Base-by-base conservation (phyloP, 30 jellyfish, hydroid and myxozoan species). In the Turritopsis rubra region DNA sequence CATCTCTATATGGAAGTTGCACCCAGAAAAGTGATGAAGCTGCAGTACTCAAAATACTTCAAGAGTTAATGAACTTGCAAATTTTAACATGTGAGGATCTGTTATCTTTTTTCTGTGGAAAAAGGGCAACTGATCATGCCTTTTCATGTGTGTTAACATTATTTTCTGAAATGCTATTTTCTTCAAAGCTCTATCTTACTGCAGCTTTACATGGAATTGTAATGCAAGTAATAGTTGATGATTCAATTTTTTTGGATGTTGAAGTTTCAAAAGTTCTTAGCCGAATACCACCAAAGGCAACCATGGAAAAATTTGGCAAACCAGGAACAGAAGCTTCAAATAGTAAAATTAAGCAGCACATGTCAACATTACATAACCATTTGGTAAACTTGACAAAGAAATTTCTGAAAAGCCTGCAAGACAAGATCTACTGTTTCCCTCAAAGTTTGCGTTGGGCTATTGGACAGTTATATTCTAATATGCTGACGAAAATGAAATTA, bases 171-270 rank as follows among this genome's bases (percentile, higher is more conserved):
- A 52, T 88, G 81, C 66, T 92, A 22, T 92, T 92, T 71, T 87
- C 98, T 13, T 77, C 98, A 65, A 92, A 87, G 87, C 90, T 92
- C 1, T 92, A 92, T 80, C 90, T 87, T 19, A 92, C 98, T n/a
- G 98, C 98, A 18, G 96, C 98, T 20, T 73, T 92, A 82, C 98
- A 92, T 66, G 98, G 98, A 16, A 77, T 94, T 28, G 93, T 87
- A 19, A 92, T 92, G 98, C 98, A 92, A 72, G 87, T 92, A 0
- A 87, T 92, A 52, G 98, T 92, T 41, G 98, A 92, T 81, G 98
- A 92, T 85, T 54, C 88, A 17, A 60, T 87, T 21, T 92, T 31
- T 79, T 84, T 92, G 8, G 98, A 92, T 66, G 71, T 82, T 52
- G 96, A 92, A 53, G 91, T 85, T 79, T 83, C 68, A 79, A 84